Evolutionary conservation across 2,113 vertebrate species (phyloP), one percentile per base, ranked within the genome.

Genomic region (Girardinichthys multiradiatus): DNA sequence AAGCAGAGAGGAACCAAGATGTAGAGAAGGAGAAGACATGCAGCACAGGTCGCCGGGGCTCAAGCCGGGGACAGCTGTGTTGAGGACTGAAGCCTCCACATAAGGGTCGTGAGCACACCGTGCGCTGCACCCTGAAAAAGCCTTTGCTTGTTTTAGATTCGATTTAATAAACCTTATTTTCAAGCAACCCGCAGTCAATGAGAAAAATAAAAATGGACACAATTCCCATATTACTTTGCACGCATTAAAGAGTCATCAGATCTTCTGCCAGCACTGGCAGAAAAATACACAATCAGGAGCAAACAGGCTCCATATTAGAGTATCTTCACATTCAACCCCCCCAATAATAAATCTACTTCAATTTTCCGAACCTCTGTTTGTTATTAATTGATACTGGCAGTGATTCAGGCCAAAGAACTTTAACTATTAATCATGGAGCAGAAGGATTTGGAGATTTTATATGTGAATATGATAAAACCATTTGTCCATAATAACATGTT

Each of bases 201-300:
- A 60, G 12, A 74, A 42, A 73, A 42, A 64, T 68, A 45, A 0
- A 39, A 73, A 63, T 31, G 51, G 13, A 62, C 42, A 73, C 57
- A 70, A 58, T 68, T 65, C 66, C 15, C 70, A 39, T 24, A 27
- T 45, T n/a, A 70, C 76, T 57, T 59, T 42, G 39, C 28, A 64
- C 63, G 57, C 72, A 74, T 71, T 72, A 74, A 71, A 70, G 63
- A 76, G 67, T 61, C 30, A 75, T 80, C 62, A 15, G 70, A 78
- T 78, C 51, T 31, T 15, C 6, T 54, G 70, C 39, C 21, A 64
- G 57, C 26, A 63, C 30, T 21, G 30, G 60, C 58, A 57, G 28
- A 72, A 19, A 24, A 70, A 76, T 77, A 74, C 30, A 30, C 61
- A 74, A 76, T 72, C 57, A 58, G 57, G 26, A 39, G 45, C 64